Conservation (phyloP, 2,888 invertebrate genomes). For the Perithous albicinctus region DNA sequence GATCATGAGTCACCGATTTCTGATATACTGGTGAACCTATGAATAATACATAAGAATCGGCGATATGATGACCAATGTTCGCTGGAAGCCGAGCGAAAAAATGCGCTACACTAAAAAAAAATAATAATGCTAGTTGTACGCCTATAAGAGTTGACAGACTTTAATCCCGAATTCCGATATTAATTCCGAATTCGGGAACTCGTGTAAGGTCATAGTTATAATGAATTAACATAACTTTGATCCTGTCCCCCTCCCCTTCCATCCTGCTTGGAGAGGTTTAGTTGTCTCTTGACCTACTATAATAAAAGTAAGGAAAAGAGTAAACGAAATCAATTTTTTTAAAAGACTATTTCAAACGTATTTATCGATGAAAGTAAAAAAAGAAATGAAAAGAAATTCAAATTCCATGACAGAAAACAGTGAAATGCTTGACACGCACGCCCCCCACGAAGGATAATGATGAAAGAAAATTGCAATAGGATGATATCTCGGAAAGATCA, state of each 20-base stretch:
- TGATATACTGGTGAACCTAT: background rate
- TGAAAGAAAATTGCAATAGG: slow-evolving; percentile 77
- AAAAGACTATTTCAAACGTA: slow-evolving; percentile 66
- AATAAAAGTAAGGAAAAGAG: slow-evolving; percentile 63
- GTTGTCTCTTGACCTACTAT: slow-evolving; percentile 63
- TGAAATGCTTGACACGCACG: slow-evolving; percentile 67
- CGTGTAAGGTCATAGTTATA: slow-evolving; percentile 71
- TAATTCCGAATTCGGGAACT: slow-evolving; percentile 35
- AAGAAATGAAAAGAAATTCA: slow-evolving; percentile 11
- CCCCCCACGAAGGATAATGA: slow-evolving; percentile 73
- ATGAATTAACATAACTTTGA: slow-evolving; percentile 75
- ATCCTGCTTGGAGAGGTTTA: slow-evolving; percentile 81
- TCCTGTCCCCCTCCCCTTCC: slow-evolving; percentile 78
- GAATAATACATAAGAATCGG: background rate
- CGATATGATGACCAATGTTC: background rate
- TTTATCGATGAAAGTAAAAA: slow-evolving; percentile 46
- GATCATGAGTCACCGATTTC: background rate
- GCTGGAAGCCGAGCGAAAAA: slow-evolving; percentile 13
- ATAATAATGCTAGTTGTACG: slow-evolving; percentile 22
- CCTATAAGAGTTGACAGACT: slow-evolving; percentile 29
- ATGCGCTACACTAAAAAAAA: slow-evolving; percentile 12
- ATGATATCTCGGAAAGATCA: slow-evolving; percentile 36
- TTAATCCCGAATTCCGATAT: slow-evolving; percentile 39
- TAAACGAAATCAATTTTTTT: slow-evolving; percentile 54
- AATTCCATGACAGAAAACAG: slow-evolving; percentile 17